Evolutionary conservation across 2,888 invertebrate genomes (phyloP).

Genomic region (Kryphioiulus occultus): DNA sequence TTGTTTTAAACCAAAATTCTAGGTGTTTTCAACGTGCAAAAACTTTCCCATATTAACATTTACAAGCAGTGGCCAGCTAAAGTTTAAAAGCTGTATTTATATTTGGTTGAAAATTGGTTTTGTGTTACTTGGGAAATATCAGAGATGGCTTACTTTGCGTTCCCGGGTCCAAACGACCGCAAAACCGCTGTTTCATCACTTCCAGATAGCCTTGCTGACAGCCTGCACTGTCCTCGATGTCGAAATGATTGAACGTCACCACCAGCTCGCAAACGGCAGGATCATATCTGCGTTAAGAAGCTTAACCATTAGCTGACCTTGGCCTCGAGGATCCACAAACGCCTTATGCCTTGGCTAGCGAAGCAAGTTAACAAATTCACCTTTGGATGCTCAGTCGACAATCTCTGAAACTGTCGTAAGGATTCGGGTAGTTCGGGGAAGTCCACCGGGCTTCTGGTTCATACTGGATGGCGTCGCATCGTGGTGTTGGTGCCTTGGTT

Average conservation of each 20-base stretch:
- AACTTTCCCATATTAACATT: too few relatives aligned
- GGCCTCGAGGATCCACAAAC: too few relatives aligned
- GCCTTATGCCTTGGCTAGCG: not conserved
- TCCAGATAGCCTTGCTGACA: conserved; percentile 39
- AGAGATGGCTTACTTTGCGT: not conserved
- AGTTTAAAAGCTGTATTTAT: too few relatives aligned
- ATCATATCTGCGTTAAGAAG: conserved; percentile 27
- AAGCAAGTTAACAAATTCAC: not conserved
- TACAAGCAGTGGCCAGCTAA: too few relatives aligned
- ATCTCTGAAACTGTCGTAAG: not conserved
- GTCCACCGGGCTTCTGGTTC: conserved; percentile 26
- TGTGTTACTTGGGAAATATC: too few relatives aligned
- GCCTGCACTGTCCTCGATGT: conserved; percentile 10
- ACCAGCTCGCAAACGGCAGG: conserved; percentile 6
- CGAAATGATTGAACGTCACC: conserved; percentile 41
- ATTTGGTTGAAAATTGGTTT: too few relatives aligned
- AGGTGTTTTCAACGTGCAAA: too few relatives aligned
- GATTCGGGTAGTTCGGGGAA: conserved; percentile 18
- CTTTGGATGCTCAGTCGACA: conserved; percentile 41
- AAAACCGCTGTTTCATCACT: conserved; percentile 39
- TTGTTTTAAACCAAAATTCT: too few relatives aligned
- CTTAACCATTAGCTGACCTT: not conserved
- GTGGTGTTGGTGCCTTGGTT: not conserved
- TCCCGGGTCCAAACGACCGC: not conserved
- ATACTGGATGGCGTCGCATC: not conserved